Evolutionary conservation across 2,797 vertebrate genomes (phyloP), one percentile per base, ranked within the genome.

Genomic region (Hybognathus amarus): DNA sequence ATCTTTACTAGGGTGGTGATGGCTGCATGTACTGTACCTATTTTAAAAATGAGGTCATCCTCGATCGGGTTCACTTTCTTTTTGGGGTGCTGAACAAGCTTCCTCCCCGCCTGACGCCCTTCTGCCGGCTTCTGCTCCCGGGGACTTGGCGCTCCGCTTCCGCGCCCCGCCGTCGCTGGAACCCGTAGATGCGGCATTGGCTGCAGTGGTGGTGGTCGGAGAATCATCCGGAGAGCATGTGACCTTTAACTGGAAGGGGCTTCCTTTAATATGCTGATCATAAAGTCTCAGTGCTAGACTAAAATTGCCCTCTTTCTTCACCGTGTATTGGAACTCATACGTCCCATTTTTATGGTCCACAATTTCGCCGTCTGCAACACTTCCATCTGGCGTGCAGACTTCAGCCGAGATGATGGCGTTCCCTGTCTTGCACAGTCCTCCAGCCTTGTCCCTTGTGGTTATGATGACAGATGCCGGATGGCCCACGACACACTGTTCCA

Each of bases 241-340:
- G 73, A 99, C 95, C 38, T 94, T 97, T 56, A 99, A 95, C 87
- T 95, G 97, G 88, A 99, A 99, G 0, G 98, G 98, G 89, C 98
- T 99, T 90, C 98, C 98, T 80, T 97, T 97, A 89, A 99, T 99
- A 90, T 99, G 98, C 82, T 99, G 98, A 93, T 99, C 97, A 5
- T 99, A 97, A 80, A 99, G 96, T 76, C 98, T 94, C 76, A 99
- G 94, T 0, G 97, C 97, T 87, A 99, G 91, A 6, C 96, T 97
- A 88, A 99, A 99, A 88, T 97, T 94, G 0, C 98, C 98, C 84
- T 99, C 98, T 83, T 98, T 99, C 82, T 97, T 97, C 63, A 99
- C 95, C 0, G 94, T 97, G 91, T 98, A 99, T 52, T 98, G 91
- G 89, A 98, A 99, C 88, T 99, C 97, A 0, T 99, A 99, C 3